Conservation (phyloP, 1,140 invertebrate species). For the Orius laevigatus region DNA sequence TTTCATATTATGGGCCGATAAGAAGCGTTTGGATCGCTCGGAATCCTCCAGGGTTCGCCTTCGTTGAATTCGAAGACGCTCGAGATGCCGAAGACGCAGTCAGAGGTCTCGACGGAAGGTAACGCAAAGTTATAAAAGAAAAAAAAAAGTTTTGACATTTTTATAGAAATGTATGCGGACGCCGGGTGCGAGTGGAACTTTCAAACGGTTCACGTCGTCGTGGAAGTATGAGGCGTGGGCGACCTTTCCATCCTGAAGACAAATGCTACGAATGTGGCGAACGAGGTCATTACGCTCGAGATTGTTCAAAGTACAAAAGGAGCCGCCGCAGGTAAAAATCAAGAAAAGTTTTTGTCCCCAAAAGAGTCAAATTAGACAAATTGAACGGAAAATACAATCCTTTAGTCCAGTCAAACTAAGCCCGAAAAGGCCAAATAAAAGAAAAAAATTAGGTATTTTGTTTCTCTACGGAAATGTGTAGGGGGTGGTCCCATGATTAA, state of each 20-base stretch:
- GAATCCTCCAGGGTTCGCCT: slow-evolving; percentile 86
- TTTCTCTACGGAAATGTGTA: no score
- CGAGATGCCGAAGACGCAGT: slow-evolving; percentile 87
- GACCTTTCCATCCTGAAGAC: slow-evolving; percentile 63
- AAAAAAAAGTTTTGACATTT: no score
- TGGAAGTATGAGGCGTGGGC: slow-evolving; percentile 33
- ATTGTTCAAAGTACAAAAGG: slow-evolving; percentile 53
- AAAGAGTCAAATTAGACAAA: no score
- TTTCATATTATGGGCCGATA: slow-evolving; percentile 84
- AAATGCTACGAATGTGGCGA: slow-evolving; percentile 86
- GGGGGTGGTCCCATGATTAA: no score
- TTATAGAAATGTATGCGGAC: slow-evolving; percentile 63
- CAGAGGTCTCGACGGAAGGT: slow-evolving; percentile 50
- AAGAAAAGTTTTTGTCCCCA: no score
- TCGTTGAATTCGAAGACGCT: slow-evolving; percentile 85
- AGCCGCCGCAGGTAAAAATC: slow-evolving; percentile 28
- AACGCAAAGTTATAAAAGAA: slow-evolving; percentile 14
- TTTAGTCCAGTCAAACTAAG: no score
- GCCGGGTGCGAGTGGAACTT: slow-evolving; percentile 74
- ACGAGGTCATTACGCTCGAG: slow-evolving; percentile 77
- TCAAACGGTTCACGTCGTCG: slow-evolving; percentile 65
- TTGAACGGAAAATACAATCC: no score
- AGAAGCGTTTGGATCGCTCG: slow-evolving; percentile 89
- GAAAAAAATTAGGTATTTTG: no score
- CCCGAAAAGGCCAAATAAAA: no score